Evolutionary conservation across 2,113 vertebrate genomes (phyloP), one percentile per base, ranked within the genome.

Genomic region (Odobenus rosmarus): DNA sequence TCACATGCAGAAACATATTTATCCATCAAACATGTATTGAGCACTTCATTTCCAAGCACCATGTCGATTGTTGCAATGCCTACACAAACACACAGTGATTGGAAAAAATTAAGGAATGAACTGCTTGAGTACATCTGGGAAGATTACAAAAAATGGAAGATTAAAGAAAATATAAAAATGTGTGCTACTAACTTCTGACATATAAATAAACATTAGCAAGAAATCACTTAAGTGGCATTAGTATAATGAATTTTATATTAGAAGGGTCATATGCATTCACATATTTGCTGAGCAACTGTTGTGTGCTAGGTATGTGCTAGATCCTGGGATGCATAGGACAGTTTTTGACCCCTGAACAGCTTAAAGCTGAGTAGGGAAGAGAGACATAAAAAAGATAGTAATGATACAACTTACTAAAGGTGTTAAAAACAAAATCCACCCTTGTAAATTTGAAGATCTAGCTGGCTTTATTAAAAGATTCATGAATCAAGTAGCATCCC

Each of bases 121-220:
- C 69, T 88, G 23, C 33, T 76, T 81, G 57, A 97, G 57, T 23
- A 10, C 5, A 77, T 82, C 86, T 90, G 18, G 33, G 16, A 96
- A 88, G 39, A 62, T 59, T 42, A 31, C 53, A 33, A 46, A 53
- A 92, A 77, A 14, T 18, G 15, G 21, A 69, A 92, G 28, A 83
- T 71, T 82, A 46, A 88, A 93, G 71, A 71, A 57, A 93, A 62
- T 77, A 90, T 51, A 21, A 92, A 97, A 80, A 71, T 82, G 6
- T 84, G 8, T 80, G 14, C 80, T 90, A 57, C 51, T 82, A 67
- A 62, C 18, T 77, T 42, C 53, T 83, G 76, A 2, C 80, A 59
- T 13, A 23, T 51, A 80, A 72, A 88, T 42, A 97, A 92, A 57
- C 36, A 71, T 39, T 42, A 82, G 14, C 57, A 95, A 53, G 24